Evolutionary conservation across 2,797 vertebrate species (phyloP).

Genomic region (Anguilla anguilla): DNA sequence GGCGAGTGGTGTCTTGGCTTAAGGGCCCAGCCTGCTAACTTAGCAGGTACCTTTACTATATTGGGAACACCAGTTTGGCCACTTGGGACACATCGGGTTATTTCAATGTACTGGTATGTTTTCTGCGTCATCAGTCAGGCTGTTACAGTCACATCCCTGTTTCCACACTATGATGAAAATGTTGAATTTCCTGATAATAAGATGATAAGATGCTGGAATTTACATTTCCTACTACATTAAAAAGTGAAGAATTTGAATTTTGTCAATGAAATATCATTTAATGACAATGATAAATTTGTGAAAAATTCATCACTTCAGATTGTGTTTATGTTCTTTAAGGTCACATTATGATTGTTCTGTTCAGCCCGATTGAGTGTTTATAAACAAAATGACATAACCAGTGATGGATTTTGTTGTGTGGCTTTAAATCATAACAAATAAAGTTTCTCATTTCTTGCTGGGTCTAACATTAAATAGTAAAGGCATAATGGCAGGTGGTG

Average conservation of each 20-base stretch:
- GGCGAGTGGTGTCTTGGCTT: background rate
- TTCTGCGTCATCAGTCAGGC: background rate
- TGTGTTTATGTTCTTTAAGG: no score
- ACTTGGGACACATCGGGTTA: background rate
- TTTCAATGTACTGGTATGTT: background rate
- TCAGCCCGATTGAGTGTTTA: no score
- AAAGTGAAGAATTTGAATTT: background rate
- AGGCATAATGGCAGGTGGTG: no score
- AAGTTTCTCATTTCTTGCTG: no score
- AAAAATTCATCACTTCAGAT: no score
- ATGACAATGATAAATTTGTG: no score
- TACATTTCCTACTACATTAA: background rate
- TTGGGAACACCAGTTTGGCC: background rate
- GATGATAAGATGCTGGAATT: background rate
- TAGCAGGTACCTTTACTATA: background rate
- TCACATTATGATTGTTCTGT: no score
- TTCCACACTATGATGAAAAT: background rate
- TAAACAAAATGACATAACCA: no score
- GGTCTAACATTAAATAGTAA: no score
- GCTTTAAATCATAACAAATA: no score
- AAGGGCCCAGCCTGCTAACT: background rate
- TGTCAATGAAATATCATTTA: no score
- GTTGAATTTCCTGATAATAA: background rate
- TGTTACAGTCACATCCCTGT: background rate
- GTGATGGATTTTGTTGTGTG: no score